Evolutionary conservation across 1,140 invertebrate genomes (phyloP), one percentile per base, ranked within the genome.

Genomic region (Bicyclus anynana): DNA sequence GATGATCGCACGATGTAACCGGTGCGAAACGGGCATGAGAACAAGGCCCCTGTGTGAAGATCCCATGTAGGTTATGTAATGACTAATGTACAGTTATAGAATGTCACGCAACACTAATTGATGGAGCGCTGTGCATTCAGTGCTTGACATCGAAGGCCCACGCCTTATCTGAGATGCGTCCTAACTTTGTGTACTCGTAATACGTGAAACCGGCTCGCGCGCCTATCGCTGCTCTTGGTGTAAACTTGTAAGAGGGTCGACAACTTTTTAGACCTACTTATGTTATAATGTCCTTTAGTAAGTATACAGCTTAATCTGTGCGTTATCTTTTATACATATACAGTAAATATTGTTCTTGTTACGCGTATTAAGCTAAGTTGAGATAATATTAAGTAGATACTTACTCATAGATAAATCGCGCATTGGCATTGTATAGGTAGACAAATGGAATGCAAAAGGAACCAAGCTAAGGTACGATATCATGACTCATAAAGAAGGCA

Each of bases 41-140:
- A 83, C 80, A 65, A 62, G 65, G 53, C 62, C 65, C 74, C 68
- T 66, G 65, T 72, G 67, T 65, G 64, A 72, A 70, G 62, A 56
- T 81, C 72, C 71, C 80, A 82, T 80, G 69, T 73, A 50, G 65
- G 67, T 81, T 81, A 81, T 77, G 66, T 68, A 81, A 84, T n/a
- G n/a, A n/a, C n/a, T n/a, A n/a, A n/a, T 69, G 66, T 79, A 80
- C 82, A 75, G 77, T 78, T 84, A 80, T 67, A 68, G 57, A 61
- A 59, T 70, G 72, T 69, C 74, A 80, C 71, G 71, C 73, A 80
- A 78, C 67, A 76, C 69, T 74, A 77, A 77, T 78, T 71, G 72
- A 67, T 61, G 65, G 53, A 40, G 14, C 54, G 50, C 47, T 35
- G 40, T 60, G 42, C 33, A 54, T 33, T 53, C 44, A 48, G 42